A percentile compares a stretch with the other conserved stretches of the same genome.
Evolutionary conservation across 2,888 invertebrate species (phyloP).

Genomic region (Limenitis camilla): DNA sequence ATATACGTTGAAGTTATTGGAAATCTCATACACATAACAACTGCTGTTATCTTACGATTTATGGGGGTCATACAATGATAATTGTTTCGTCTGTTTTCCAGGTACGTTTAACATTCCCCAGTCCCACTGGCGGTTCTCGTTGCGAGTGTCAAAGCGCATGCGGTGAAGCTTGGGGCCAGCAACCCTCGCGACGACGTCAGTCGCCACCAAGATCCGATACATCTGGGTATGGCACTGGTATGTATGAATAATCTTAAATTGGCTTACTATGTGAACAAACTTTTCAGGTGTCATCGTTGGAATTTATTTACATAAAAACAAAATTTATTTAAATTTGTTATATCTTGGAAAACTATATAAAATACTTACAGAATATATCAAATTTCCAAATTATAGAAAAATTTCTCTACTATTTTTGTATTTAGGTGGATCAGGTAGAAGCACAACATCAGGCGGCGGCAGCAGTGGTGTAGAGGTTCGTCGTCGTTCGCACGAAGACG

Average conservation of each 20-base stretch:
- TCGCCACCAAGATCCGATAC: slow-evolving; percentile 88
- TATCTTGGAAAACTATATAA: no score
- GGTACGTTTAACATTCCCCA: slow-evolving; percentile 76
- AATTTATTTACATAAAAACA: no score
- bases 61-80: no score
- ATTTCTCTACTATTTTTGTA: neutral
- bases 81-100: slow-evolving; percentile 49
- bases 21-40: no score
- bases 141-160: slow-evolving; percentile 68
- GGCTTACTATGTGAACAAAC: neutral
- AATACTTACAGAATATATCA: no score
- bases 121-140: slow-evolving; percentile 48
- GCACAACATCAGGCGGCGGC: slow-evolving; percentile 42
- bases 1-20: no score
- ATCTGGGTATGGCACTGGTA: slow-evolving; percentile 89
- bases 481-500: slow-evolving; percentile 55
- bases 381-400: neutral
- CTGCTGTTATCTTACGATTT: no score
- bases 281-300: neutral
- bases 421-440: slow-evolving; percentile 67
- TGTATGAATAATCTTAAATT: slow-evolving; percentile 1
- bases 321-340: no score
- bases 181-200: slow-evolving; percentile 75
- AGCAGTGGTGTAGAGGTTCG: slow-evolving; percentile 39
- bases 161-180: slow-evolving; percentile 63